These are phyloP conservation scores for Echeneis naucrates DNA, from an alignment of 2,797 vertebrate species.

Conservation along the genomic window DNA sequence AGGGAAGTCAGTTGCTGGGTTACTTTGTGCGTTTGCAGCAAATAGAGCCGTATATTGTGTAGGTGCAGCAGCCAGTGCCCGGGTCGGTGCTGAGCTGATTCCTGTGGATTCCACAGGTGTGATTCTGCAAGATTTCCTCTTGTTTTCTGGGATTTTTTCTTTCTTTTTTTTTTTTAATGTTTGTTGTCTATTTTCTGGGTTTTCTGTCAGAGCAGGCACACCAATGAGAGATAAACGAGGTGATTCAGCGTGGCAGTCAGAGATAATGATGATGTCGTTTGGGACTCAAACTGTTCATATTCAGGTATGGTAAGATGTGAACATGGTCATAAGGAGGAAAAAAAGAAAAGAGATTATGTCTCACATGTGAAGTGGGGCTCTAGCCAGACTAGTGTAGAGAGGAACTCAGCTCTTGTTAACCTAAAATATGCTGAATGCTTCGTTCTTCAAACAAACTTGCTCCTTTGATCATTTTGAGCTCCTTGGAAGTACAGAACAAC, in stretches of 20 bases:
- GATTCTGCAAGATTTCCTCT: slow-evolving; percentile 11
- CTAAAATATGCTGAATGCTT: slow-evolving; percentile 83
- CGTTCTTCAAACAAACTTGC: slow-evolving; percentile 81
- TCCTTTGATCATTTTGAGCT: slow-evolving; percentile 80
- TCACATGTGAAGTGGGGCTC: slow-evolving; percentile 61
- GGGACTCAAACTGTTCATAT: slow-evolving; percentile 37
- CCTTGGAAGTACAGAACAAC: slow-evolving; percentile 74
- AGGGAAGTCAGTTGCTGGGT: neutral
- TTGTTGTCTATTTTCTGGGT: slow-evolving; percentile 34
- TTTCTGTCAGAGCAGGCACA: slow-evolving; percentile 44
- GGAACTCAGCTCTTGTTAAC: slow-evolving; percentile 77
- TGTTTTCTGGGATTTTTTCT: too few species aligned
- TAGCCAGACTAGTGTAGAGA: slow-evolving; percentile 60
- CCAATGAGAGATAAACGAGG: slow-evolving; percentile 72
- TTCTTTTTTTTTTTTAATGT: slow-evolving; percentile 11
- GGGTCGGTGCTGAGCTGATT: neutral
- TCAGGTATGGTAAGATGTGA: slow-evolving; percentile 57
- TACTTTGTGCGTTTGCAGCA: neutral
- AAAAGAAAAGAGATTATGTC: slow-evolving; percentile 61
- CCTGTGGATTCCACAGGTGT: slow-evolving; percentile 28
- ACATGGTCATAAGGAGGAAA: slow-evolving; percentile 51
- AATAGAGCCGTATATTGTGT: slow-evolving; percentile 31
- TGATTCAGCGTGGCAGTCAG: slow-evolving; percentile 70
- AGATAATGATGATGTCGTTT: slow-evolving; percentile 65
- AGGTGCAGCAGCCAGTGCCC: slow-evolving; percentile 1